These are phyloP conservation scores for Sandelia bainsii DNA, from an alignment of 2,797 vertebrate genomes.

Conservation along the genomic window DNA sequence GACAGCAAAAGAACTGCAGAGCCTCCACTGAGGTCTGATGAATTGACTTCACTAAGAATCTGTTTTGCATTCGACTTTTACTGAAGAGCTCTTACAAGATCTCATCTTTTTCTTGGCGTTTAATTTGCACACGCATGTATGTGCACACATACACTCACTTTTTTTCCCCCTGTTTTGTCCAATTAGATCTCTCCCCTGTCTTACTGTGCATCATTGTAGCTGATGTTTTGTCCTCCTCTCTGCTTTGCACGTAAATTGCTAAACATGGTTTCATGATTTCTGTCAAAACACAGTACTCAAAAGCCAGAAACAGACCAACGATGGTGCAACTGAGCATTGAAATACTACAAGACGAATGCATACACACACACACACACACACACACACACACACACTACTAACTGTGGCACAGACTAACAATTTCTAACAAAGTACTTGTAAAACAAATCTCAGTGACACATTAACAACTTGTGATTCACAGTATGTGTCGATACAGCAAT, in stretches of 20 bases:
- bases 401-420: constrained; percentile 6
- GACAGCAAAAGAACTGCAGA: constrained; percentile 1
- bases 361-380: neutral
- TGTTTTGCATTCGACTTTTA: constrained; percentile 31
- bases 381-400: neutral
- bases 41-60: constrained; percentile 30
- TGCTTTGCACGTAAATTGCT: constrained; percentile 80
- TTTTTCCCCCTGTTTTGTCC: constrained; percentile 43
- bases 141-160: neutral
- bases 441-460: constrained; percentile 16
- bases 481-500: constrained; percentile 32
- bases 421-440: constrained; percentile 5
- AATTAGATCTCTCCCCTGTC: constrained; percentile 54
- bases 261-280: constrained; percentile 64
- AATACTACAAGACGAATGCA: constrained; percentile 23
- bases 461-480: constrained; percentile 20
- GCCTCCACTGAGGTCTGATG: constrained; percentile 25
- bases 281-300: constrained; percentile 44
- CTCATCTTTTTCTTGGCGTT: constrained; percentile 28
- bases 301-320: constrained; percentile 37
- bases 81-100: constrained; percentile 31
- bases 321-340: constrained; percentile 38
- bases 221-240: constrained; percentile 59
- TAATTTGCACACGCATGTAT: neutral
- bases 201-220: constrained; percentile 46